Evolutionary conservation across 2,888 invertebrate genomes (phyloP), one percentile per base, ranked within the genome.

Genomic region (Hirudinaria manillensis): DNA sequence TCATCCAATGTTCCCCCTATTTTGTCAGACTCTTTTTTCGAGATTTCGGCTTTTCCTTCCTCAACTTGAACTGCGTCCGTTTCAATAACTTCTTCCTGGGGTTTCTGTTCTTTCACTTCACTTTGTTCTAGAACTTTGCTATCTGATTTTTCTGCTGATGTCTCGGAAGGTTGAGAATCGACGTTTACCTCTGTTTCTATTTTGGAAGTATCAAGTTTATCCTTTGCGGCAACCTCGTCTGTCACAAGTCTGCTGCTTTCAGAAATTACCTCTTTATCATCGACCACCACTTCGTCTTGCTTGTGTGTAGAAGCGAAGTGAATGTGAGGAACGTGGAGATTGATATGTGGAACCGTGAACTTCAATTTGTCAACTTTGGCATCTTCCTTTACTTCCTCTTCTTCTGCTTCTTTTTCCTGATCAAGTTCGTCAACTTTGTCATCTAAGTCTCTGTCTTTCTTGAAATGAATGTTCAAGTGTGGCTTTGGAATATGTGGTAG

Each of bases 291-390:
- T 51, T 70, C 71, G 4, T 73, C 65, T 61, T 73, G 61, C n/a
- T 51, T 61, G 13, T 73, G 3, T 7, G 32, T 36, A 34, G 68
- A n/a, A n/a, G 29, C 68, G 19, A 34, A 68, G 6, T 32, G n/a
- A n/a, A 68, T 68, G 16, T n/a, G 51, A 6, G 73, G 73, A 36
- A 45, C 55, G 19, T 53, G 38, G 16, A 73, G 24, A 36, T 36
- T 45, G n/a, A 70, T 45, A 45, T 55, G 29, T 16, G 73, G 73
- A 3, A 73, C 27, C 21, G 56, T 32, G 32, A 73, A 38, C 36
- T 73, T 73, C n/a, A 73, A 65, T 61, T 73, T 73, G 19, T 24
- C n/a, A 32, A n/a, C 27, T 65, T 32, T 34, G 19, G 19, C 71
- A 24, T 65, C 73, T 21, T 65, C 36, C 16, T 19, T 36, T 36